Evolutionary conservation across 2,113 vertebrate genomes (phyloP).

Genomic region (Heptranchias perlo): DNA sequence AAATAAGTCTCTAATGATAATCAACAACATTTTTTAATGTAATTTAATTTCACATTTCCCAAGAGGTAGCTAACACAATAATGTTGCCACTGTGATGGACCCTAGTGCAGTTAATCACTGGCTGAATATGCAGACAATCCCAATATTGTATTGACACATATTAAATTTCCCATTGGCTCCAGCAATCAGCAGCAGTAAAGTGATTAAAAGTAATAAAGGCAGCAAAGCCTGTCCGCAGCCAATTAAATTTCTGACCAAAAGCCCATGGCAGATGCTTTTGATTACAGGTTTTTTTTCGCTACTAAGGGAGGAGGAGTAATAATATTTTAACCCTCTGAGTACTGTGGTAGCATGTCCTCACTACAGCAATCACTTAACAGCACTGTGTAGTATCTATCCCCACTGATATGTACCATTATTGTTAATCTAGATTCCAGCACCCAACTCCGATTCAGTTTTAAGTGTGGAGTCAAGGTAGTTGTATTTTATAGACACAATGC

Average conservation of each 20-base stretch:
- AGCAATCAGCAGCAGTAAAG: conserved; percentile 73
- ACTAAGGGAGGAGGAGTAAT: conserved; percentile 44
- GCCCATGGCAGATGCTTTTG: conserved; percentile 65
- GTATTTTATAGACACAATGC: neutral
- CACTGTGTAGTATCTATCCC: neutral
- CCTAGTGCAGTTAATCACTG: conserved; percentile 73
- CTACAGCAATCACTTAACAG: neutral
- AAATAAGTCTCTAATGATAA: conserved; percentile 82
- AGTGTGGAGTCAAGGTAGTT: neutral
- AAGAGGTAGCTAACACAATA: conserved; percentile 81
- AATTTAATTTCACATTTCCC: conserved; percentile 85
- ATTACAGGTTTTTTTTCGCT: conserved; percentile 48
- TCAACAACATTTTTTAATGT: conserved; percentile 80
- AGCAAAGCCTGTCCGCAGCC: conserved; percentile 67
- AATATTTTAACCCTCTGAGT: conserved; percentile 17
- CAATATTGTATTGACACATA: conserved; percentile 86
- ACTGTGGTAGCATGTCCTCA: neutral
- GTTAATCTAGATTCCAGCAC: neutral
- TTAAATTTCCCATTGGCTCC: conserved; percentile 80
- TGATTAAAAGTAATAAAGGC: conserved; percentile 80
- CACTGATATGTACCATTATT: neutral
- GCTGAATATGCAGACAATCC: conserved; percentile 77
- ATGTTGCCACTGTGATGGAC: conserved; percentile 74
- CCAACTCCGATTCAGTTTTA: neutral
- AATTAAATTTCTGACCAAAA: conserved; percentile 70